Evolutionary conservation across 1,140 invertebrate species (phyloP).

Genomic region (Cataglyphis hispanica): DNA sequence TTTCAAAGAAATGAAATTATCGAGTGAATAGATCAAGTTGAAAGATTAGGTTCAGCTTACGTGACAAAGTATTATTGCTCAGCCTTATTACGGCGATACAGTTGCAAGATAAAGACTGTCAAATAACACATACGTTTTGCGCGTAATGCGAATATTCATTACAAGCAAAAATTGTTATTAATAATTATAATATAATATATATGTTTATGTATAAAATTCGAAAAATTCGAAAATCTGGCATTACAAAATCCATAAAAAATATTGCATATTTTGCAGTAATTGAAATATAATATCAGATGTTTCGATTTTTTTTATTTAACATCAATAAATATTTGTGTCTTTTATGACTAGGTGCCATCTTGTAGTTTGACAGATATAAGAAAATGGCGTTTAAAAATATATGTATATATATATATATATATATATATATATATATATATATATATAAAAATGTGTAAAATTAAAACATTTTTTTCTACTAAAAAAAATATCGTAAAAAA

Average conservation of each 20-base stretch:
- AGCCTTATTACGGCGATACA: background rate
- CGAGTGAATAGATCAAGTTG: background rate
- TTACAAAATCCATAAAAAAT: conserved; percentile 21
- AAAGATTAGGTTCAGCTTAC: background rate
- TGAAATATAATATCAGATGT: background rate
- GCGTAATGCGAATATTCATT: background rate
- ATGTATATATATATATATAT: no score
- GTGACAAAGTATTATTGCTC: background rate
- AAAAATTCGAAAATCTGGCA: conserved; percentile 25
- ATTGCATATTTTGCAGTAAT: background rate
- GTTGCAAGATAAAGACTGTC: background rate
- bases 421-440: no score
- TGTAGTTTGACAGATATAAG: background rate
- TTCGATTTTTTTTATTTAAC: background rate
- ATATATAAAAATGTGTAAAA: conserved; percentile 1
- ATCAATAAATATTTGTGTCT: background rate
- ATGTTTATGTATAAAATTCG: background rate
- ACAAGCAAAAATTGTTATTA: conserved; percentile 7
- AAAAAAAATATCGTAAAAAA: no score
- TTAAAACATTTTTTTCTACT: background rate
- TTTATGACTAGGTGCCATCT: background rate
- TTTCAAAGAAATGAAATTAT: conserved; percentile 3
- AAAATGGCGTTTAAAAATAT: background rate
- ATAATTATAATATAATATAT: conserved; percentile 7
- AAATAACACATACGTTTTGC: background rate